A percentile compares a stretch with the other conserved stretches of the same genome.
These are phyloP conservation scores for Nomada lathburiana DNA, from an alignment of 2,888 invertebrate genomes.

Conservation along the genomic window DNA sequence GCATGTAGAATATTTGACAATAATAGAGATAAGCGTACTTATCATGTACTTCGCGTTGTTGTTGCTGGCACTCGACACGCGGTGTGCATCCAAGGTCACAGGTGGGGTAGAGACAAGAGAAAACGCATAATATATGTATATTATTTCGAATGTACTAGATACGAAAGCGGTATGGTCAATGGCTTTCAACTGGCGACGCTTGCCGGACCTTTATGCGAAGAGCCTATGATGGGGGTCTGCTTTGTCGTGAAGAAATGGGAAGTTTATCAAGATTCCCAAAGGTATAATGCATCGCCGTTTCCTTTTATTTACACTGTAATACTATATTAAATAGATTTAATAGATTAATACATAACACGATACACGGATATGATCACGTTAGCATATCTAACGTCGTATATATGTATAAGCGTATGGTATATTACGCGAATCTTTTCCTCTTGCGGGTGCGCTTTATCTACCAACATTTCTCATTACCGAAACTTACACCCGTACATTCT, in stretches of 20 bases:
- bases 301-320: not conserved
- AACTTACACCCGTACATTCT: too few relatives aligned
- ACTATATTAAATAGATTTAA: not conserved
- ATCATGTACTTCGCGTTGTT: too few relatives aligned
- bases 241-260: slow-evolving; percentile 95
- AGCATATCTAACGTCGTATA: too few relatives aligned
- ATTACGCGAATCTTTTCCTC: too few relatives aligned
- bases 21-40: not conserved
- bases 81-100: too few relatives aligned
- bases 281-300: slow-evolving; percentile 60
- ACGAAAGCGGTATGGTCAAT: slow-evolving; percentile 92
- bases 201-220: slow-evolving; percentile 98
- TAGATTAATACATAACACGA: too few relatives aligned
- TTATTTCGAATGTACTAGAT: slow-evolving; percentile 66
- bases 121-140: not conserved
- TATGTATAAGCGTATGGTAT: too few relatives aligned
- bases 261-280: slow-evolving; percentile 72
- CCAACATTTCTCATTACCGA: too few relatives aligned
- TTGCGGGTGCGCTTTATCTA: too few relatives aligned
- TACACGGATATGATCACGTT: too few relatives aligned
- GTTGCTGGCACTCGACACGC: too few relatives aligned
- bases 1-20: too few relatives aligned
- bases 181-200: slow-evolving; percentile 94
- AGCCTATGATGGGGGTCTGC: slow-evolving; percentile 97
- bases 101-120: not conserved